Conservation (phyloP, 2,888 invertebrate genomes). For the Rotaria magnacalcarata region DNA sequence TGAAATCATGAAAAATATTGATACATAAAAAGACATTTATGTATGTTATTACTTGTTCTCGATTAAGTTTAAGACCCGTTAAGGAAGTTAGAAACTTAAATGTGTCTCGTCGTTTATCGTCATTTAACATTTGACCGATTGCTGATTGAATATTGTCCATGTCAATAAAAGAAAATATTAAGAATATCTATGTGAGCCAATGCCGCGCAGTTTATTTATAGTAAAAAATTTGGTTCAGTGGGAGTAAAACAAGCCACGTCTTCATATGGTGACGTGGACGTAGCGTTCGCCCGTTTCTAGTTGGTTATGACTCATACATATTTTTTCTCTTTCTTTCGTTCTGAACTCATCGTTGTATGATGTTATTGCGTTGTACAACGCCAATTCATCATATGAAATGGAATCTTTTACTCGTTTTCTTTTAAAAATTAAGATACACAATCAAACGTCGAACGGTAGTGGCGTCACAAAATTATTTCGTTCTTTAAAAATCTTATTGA, state of each 20-base stretch:
- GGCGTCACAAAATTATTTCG: not conserved
- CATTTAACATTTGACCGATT: not conserved
- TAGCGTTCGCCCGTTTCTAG: not conserved
- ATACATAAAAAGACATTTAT: not conserved
- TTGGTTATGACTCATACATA: not conserved
- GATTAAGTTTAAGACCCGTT: not conserved
- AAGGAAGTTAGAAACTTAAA: not conserved
- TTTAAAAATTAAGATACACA: not conserved
- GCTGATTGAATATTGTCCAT: not conserved
- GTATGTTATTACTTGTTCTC: not conserved
- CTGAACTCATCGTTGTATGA: no score
- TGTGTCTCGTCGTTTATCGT: not conserved
- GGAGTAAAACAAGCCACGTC: not conserved
- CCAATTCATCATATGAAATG: no score
- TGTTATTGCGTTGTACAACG: no score
- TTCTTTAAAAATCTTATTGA: not conserved
- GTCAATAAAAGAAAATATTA: not conserved
- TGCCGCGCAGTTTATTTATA: not conserved
- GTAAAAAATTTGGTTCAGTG: not conserved
- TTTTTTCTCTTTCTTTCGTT: not conserved
- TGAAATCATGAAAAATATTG: not conserved
- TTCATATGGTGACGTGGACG: slow-evolving; percentile 22
- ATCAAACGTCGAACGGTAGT: not conserved
- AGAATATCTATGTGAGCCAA: not conserved
- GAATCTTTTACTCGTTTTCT: not conserved